Percentiles rank a stretch among this genome's conserved stretches.
Conservation (phyloP, 2,888 invertebrate genomes). For the Platycnemis pennipes region DNA sequence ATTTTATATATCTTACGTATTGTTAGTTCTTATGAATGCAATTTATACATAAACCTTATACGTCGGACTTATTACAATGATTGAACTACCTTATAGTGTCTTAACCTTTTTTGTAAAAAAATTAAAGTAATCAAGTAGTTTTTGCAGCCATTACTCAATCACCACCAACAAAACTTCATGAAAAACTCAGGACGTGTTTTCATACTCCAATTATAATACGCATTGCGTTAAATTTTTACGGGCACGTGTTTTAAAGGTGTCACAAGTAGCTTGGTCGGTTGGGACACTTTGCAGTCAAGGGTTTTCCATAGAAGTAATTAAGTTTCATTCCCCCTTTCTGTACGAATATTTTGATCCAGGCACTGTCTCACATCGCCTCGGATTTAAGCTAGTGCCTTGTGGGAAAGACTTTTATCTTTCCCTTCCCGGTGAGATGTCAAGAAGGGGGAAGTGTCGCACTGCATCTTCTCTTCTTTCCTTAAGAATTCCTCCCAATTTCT, state of each 20-base stretch:
- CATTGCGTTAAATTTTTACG: neutral
- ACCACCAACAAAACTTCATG: neutral
- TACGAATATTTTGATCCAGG: no score
- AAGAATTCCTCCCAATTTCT: no score
- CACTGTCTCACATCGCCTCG: no score
- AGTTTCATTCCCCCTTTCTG: no score
- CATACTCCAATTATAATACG: neutral
- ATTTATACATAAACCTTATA: neutral
- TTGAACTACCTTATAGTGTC: neutral
- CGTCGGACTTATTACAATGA: neutral
- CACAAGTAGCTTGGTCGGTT: no score
- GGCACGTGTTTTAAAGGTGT: neutral
- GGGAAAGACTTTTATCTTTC: no score
- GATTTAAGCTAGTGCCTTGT: no score
- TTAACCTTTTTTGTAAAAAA: neutral
- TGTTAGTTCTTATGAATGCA: neutral
- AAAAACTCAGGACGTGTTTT: neutral
- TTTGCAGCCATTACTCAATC: neutral
- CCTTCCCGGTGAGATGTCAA: no score
- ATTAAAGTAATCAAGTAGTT: neutral
- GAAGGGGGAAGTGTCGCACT: no score
- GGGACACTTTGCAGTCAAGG: no score
- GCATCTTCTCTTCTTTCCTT: no score
- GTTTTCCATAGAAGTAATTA: no score
- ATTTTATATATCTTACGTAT: neutral